Base-by-base conservation (phyloP, 1,140 invertebrate genomes). In the Zaprionus ghesquierei region DNA sequence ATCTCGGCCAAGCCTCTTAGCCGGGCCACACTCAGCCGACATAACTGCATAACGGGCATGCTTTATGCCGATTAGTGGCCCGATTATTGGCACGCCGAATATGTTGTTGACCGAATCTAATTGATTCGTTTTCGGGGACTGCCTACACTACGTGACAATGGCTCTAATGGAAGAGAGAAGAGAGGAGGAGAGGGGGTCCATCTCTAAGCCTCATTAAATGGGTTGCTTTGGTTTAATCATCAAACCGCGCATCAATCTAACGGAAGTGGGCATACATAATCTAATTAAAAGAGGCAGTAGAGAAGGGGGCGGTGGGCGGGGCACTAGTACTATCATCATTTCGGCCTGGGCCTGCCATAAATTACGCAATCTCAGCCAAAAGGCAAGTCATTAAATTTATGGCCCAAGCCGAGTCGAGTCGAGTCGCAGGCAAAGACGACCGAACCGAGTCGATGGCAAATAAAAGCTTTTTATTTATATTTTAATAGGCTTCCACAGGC, bases 361-460 rank as follows among this genome's bases (percentile, higher is more conserved):
- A 86, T 86, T 68, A 79, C 61, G 69, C 72, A 87, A 86, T 86
- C 79, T 82, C 71, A 69, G 76, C 68, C 75, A 55, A 75, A 74
- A 68, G 82, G 69, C 69, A 76, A 75, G 75, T 73, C 81, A 86
- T 86, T 86, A 87, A 86, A 81, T 86, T 87, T 87, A 87, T 86
- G 71, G 75, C 56, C 70, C 35, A 41, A 41, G 35, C 35, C 8
- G 18, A 46, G 73, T 41, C 68, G 79, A 74, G 68, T 68, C n/a
- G n/a, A 75, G 46, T 31, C 2, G 29, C 9, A 31, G 35, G 18
- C 54, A 20, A 20, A 41, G 27, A 0, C 6, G 0, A 5, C 25
- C 6, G 27, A 9, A 29, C 5, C 9, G 27, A 5, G 49, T 51
- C 56, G 54, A 73, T 73, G 70, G 56, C 55, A 75, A 86, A 86